phyloP scores from a whole-genome alignment of 2,888 invertebrate species.

The Andricus curvator region DNA sequence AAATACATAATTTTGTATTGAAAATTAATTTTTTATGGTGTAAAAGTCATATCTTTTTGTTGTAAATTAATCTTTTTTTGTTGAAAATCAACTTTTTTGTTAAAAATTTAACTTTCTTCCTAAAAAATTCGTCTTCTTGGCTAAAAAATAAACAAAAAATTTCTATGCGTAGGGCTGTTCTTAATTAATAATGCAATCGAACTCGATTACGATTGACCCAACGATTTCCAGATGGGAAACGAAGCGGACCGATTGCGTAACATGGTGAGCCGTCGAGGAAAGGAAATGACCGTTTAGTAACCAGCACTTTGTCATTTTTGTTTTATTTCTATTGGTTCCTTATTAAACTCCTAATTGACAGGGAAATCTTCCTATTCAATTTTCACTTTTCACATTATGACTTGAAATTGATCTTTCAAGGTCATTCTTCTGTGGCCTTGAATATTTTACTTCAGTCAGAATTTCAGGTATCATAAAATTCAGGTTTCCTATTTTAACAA shows the following conservation, averaged over 20 bases:
- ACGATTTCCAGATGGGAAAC: slow-evolving; percentile 32
- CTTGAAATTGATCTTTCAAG: not conserved
- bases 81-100: too few relatives aligned
- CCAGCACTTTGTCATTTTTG: slow-evolving; percentile 8
- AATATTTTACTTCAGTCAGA: slow-evolving; percentile 2
- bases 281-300: slow-evolving; percentile 37
- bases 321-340: slow-evolving; percentile 8
- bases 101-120: too few relatives aligned
- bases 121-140: not conserved
- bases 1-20: too few relatives aligned
- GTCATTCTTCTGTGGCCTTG: slow-evolving; percentile 3
- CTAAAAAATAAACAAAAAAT: slow-evolving; percentile 15
- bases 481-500: slow-evolving; percentile 9
- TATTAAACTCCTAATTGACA: not conserved
- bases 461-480: slow-evolving; percentile 30
- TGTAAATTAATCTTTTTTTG: too few relatives aligned
- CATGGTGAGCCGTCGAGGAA: slow-evolving; percentile 10
- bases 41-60: too few relatives aligned
- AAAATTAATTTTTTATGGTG: too few relatives aligned
- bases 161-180: slow-evolving; percentile 25
- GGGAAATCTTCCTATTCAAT: not conserved
- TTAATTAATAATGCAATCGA: slow-evolving; percentile 25
- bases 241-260: slow-evolving; percentile 28
- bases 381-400: not conserved
- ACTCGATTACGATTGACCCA: slow-evolving; percentile 4